phyloP scores from a whole-genome alignment of 2,888 invertebrate genomes.

The Lysandra bellargus region DNA sequence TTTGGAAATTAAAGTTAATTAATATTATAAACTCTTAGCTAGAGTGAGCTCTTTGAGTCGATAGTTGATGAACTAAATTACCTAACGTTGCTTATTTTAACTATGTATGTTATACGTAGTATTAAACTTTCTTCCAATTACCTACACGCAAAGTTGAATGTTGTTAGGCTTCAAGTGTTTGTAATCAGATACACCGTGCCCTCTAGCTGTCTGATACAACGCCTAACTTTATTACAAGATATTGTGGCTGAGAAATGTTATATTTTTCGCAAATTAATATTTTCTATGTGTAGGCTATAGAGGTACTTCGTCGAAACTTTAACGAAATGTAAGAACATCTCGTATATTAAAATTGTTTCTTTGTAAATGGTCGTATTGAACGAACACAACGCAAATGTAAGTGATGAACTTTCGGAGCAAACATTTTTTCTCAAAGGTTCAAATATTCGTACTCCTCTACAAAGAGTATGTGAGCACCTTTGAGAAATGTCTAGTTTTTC shows the following conservation, averaged over 20 bases:
- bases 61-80: background rate
- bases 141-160: background rate
- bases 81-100: background rate
- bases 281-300: background rate
- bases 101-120: background rate
- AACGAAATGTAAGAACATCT: background rate
- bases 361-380: background rate
- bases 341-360: background rate
- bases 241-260: background rate
- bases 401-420: constrained; percentile 5
- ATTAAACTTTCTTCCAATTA: background rate
- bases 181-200: background rate
- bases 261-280: background rate
- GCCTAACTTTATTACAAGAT: background rate
- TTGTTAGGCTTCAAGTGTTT: constrained; percentile 1
- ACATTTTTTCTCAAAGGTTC: constrained; percentile 1
- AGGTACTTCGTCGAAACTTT: background rate
- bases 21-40: no score
- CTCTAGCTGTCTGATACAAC: constrained; percentile 1
- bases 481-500: background rate
- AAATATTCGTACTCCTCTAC: background rate
- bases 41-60: background rate
- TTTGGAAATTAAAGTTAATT: background rate
- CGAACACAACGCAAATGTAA: background rate
- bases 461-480: background rate